These are phyloP conservation scores for Craniophora ligustri DNA, from an alignment of 2,888 invertebrate species.

Conservation along the genomic window DNA sequence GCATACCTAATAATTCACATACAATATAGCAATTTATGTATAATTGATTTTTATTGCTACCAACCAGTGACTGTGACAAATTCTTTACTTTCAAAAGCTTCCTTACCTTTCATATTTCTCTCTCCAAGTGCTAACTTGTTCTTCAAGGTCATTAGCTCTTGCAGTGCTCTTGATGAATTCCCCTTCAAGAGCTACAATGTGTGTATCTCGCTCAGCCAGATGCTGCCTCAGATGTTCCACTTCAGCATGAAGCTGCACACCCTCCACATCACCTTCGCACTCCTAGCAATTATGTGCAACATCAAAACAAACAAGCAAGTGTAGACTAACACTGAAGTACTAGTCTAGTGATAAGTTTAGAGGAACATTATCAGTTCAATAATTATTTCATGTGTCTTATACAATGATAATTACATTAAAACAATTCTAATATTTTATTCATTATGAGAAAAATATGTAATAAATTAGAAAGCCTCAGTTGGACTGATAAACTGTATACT, in stretches of 20 bases:
- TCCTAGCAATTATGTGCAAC: slow-evolving; percentile 79
- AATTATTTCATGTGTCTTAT: neutral
- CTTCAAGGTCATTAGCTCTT: slow-evolving; percentile 93
- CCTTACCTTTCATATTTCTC: slow-evolving; percentile 95
- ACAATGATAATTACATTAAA: too few relatives aligned
- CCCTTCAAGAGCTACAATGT: slow-evolving; percentile 95
- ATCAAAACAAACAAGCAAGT: slow-evolving; percentile 73
- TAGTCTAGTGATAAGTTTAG: slow-evolving; percentile 22
- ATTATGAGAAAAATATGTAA: too few relatives aligned
- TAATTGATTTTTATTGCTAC: too few relatives aligned
- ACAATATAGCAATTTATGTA: too few relatives aligned
- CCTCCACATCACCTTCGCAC: slow-evolving; percentile 75
- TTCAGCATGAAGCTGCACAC: slow-evolving; percentile 94
- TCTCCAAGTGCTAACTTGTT: slow-evolving; percentile 95
- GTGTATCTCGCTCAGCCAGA: slow-evolving; percentile 93
- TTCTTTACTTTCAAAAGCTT: neutral
- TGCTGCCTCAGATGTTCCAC: slow-evolving; percentile 95
- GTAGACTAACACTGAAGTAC: slow-evolving; percentile 46
- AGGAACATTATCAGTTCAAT: slow-evolving; percentile 42
- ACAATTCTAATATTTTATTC: too few relatives aligned
- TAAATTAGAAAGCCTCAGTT: too few relatives aligned
- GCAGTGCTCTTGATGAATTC: slow-evolving; percentile 95
- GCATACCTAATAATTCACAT: too few relatives aligned
- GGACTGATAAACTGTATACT: too few relatives aligned
- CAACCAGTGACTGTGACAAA: too few relatives aligned